A percentile compares a stretch with the other conserved stretches of the same genome.
These are phyloP conservation scores for Acanthurus tractus DNA, from an alignment of 2,797 vertebrate genomes.

Conservation along the genomic window DNA sequence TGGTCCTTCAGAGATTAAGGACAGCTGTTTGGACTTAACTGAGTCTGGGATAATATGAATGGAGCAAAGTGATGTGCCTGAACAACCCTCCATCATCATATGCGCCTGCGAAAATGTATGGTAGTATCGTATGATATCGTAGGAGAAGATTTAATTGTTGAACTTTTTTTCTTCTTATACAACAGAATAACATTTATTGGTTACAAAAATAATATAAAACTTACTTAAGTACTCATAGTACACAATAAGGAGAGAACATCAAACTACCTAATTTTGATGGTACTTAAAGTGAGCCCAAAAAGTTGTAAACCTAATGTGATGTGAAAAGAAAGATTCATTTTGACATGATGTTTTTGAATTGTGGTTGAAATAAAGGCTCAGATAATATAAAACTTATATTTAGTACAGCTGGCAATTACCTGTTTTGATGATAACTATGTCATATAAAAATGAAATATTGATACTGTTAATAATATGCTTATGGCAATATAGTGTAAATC, in stretches of 20 bases:
- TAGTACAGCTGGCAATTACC: too few species aligned
- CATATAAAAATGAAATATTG: too few species aligned
- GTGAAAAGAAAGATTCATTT: neutral
- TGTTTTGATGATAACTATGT: too few species aligned
- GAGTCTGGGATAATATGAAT: neutral
- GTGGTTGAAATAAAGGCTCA: neutral
- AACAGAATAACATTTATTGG: neutral
- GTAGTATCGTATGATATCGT: neutral
- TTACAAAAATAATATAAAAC: neutral
- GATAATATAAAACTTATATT: too few species aligned
- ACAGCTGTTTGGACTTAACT: slow-evolving; percentile 12
- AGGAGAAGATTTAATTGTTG: neutral
- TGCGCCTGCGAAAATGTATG: neutral
- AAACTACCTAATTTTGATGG: too few species aligned
- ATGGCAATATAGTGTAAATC: too few species aligned
- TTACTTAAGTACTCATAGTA: too few species aligned
- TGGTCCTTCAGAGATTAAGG: neutral
- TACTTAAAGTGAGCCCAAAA: neutral
- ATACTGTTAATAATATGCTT: too few species aligned
- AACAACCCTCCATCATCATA: neutral
- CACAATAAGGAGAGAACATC: too few species aligned
- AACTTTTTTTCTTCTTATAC: too few species aligned
- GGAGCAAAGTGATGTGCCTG: neutral
- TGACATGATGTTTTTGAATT: neutral
- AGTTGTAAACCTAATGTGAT: neutral